Evolutionary conservation across 2,113 vertebrate genomes (phyloP).

Genomic region (Crocuta crocuta): DNA sequence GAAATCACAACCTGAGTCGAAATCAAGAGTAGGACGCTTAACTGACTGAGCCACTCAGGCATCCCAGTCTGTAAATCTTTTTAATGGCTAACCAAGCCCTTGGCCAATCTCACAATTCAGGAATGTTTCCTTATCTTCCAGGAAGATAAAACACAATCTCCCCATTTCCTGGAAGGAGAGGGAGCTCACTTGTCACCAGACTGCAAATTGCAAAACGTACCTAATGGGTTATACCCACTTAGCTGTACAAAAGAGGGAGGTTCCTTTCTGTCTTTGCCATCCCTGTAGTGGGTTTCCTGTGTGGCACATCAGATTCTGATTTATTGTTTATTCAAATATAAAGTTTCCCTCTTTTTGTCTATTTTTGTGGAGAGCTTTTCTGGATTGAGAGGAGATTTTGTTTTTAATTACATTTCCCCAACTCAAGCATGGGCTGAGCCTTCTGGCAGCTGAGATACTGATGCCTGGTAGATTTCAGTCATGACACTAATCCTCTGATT

Average conservation of each 20-base stretch:
- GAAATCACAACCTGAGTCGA: too few species aligned
- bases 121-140: conserved; percentile 29
- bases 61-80: neutral
- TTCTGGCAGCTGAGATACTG: neutral
- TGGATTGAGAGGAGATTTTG: neutral
- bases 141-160: neutral
- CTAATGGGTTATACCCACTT: neutral
- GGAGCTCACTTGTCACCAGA: neutral
- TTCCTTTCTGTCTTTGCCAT: neutral
- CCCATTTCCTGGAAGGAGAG: neutral
- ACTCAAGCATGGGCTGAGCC: neutral
- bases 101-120: neutral
- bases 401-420: neutral
- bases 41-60: too few species aligned
- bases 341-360: neutral
- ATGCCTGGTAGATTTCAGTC: neutral
- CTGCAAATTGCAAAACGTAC: neutral
- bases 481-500: neutral
- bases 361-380: neutral
- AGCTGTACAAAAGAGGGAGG: neutral
- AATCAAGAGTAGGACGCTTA: too few species aligned
- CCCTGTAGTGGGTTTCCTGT: neutral
- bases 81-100: neutral
- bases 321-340: neutral
- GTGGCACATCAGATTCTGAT: neutral